Evolutionary conservation across 2,113 vertebrate genomes (phyloP).

Genomic region (Cebidichthys violaceus): DNA sequence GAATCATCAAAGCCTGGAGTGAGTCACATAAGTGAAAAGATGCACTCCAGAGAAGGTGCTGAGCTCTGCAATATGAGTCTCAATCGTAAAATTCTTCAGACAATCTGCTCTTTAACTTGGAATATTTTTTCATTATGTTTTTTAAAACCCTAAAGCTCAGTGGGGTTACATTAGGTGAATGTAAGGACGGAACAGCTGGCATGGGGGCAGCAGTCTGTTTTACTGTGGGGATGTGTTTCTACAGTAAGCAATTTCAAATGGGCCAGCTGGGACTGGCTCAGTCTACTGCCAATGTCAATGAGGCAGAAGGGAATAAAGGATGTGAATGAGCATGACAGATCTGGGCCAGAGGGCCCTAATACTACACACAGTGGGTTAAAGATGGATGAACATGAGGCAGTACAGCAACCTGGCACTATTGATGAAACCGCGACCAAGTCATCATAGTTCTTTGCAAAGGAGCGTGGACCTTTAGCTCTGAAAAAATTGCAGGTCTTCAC

Average conservation of each 20-base stretch:
- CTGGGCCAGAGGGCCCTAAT: slow-evolving; percentile 66
- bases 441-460: slow-evolving; percentile 29
- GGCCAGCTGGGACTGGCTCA: slow-evolving; percentile 70
- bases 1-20: neutral
- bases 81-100: slow-evolving; percentile 22
- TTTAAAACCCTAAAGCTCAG: slow-evolving; percentile 32
- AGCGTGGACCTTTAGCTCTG: neutral
- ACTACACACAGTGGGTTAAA: slow-evolving; percentile 48
- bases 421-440: slow-evolving; percentile 38
- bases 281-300: slow-evolving; percentile 69
- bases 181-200: slow-evolving; percentile 65
- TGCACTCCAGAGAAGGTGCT: neutral
- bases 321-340: slow-evolving; percentile 70
- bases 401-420: slow-evolving; percentile 38
- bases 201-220: slow-evolving; percentile 52
- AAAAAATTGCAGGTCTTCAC: neutral
- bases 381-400: slow-evolving; percentile 53
- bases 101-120: slow-evolving; percentile 14
- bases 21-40: neutral
- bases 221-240: slow-evolving; percentile 64
- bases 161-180: slow-evolving; percentile 51
- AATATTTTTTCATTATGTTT: slow-evolving; percentile 10
- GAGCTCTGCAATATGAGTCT: slow-evolving; percentile 11
- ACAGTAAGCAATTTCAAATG: slow-evolving; percentile 72
- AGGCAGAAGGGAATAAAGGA: slow-evolving; percentile 65